These are phyloP conservation scores for Falco concolor DNA, from an alignment of 2,797 vertebrate species.

Conservation along the genomic window DNA sequence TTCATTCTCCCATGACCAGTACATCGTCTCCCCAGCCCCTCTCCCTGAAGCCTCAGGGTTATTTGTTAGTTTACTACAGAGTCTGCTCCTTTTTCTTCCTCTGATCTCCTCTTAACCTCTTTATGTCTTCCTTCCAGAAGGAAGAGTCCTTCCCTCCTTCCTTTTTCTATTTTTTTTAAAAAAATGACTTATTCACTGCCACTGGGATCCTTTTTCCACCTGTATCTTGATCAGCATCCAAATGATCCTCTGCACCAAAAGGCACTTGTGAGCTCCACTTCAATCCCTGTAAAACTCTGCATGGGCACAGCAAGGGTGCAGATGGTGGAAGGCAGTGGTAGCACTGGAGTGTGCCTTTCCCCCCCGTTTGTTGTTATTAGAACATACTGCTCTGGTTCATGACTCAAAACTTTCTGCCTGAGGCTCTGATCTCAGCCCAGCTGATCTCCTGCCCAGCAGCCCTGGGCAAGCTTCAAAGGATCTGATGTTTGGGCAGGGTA, in stretches of 20 bases:
- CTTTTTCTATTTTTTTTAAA: neutral
- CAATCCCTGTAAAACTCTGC: accelerated
- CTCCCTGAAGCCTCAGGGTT: neutral
- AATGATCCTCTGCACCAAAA: neutral
- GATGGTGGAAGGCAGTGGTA: neutral
- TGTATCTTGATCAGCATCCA: neutral
- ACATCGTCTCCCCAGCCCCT: neutral
- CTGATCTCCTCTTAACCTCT: neutral
- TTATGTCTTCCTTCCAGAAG: neutral
- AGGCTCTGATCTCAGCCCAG: slow-evolving; percentile 38
- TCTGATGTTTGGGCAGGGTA: neutral
- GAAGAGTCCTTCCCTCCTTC: too few relatives aligned
- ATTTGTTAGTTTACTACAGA: neutral
- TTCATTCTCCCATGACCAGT: accelerated
- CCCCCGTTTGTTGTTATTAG: neutral
- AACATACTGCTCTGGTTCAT: neutral
- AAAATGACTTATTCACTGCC: neutral
- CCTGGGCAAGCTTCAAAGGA: slow-evolving; percentile 23
- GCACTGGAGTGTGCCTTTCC: neutral
- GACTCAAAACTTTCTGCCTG: neutral
- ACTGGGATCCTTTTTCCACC: neutral
- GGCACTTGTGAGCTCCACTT: neutral
- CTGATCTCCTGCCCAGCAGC: slow-evolving; percentile 35
- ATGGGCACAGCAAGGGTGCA: neutral
- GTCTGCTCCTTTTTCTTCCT: neutral